Evolutionary conservation across 2,888 invertebrate species (phyloP), one percentile per base, ranked within the genome.

Genomic region (Caenorhabditis becei): DNA sequence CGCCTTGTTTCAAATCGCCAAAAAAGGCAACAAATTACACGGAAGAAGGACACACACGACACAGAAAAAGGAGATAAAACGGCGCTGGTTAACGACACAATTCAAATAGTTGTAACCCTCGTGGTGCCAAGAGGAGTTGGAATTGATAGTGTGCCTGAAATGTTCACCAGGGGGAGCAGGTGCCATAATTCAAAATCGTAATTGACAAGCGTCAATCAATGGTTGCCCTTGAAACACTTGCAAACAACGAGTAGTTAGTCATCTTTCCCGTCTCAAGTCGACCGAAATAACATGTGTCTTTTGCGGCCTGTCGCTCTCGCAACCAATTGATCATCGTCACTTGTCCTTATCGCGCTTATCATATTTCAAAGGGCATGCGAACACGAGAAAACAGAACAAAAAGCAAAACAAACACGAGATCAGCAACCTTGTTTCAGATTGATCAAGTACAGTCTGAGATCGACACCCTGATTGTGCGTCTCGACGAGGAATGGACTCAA

Each of bases 401-500:
- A 1, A 35, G 11, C n/a, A 59, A 35, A 20, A 20, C 23, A 23
- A 44, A 18, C 1, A 16, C 20, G 41, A 32, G 32, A 11, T 26
- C 18, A 18, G 5, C 11, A 8, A 32, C 10, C 5, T 32, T 14
- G 24, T 77, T 86, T 1, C 80, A 87, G 87, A 80, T 84, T 63
- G 78, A 80, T 63, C 67, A 82, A 74, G 87, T 87, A 65, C 80
- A 83, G 79, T 66, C 82, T 61, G 86, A 87, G 78, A 81, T 87
- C 77, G 77, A 67, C 66, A 82, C 66, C 24, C 62, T 81, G 8
- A 77, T 87, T 69, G 80, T 70, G 83, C 83, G 85, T 77, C 83
- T 83, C 81, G 86, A 83, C 82, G 75, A 78, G 61, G 87, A 87
- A 83, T 87, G 87, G 87, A 80, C 83, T 32, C 78, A 77, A 67